Conservation (phyloP, 2,113 vertebrate genomes). For the Verasper variegatus region DNA sequence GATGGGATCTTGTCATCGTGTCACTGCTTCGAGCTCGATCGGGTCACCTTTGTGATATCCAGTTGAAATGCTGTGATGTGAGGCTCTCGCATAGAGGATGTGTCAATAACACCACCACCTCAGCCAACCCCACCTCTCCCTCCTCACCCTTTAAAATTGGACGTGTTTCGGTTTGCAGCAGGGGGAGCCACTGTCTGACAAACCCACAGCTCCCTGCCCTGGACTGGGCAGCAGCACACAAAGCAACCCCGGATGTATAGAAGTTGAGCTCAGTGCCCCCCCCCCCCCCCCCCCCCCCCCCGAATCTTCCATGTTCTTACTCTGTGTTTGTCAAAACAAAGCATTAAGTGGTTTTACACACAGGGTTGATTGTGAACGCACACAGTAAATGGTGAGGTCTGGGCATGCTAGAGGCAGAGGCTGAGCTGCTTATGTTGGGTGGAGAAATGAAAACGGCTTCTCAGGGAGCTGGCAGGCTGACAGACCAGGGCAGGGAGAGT, state of each 20-base stretch:
- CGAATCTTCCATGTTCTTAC: constrained; percentile 50
- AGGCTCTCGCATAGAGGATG: background rate
- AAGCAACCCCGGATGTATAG: constrained; percentile 16
- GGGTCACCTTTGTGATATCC: background rate
- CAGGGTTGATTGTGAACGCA: constrained; percentile 66
- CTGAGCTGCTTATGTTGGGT: constrained; percentile 64
- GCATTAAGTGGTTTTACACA: constrained; percentile 72
- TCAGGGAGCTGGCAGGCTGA: constrained; percentile 60
- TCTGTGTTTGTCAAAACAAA: constrained; percentile 76
- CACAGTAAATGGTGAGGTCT: constrained; percentile 56
- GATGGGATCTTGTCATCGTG: too few species aligned
- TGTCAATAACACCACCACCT: constrained; percentile 23
- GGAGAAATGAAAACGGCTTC: constrained; percentile 64
- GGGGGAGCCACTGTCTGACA: constrained; percentile 80
- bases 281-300: background rate
- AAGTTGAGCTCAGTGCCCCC: constrained; percentile 1
- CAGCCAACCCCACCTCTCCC: background rate
- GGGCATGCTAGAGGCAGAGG: constrained; percentile 43
- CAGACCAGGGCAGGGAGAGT: constrained; percentile 68
- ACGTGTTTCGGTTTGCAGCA: constrained; percentile 59
- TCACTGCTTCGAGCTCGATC: too few species aligned
- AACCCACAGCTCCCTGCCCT: constrained; percentile 37
- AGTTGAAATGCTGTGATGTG: background rate
- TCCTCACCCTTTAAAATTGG: background rate
- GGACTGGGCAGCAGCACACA: constrained; percentile 14